Evolutionary conservation across 2,888 invertebrate genomes (phyloP), one percentile per base, ranked within the genome.

Genomic region (Zaprionus obscuricornis): DNA sequence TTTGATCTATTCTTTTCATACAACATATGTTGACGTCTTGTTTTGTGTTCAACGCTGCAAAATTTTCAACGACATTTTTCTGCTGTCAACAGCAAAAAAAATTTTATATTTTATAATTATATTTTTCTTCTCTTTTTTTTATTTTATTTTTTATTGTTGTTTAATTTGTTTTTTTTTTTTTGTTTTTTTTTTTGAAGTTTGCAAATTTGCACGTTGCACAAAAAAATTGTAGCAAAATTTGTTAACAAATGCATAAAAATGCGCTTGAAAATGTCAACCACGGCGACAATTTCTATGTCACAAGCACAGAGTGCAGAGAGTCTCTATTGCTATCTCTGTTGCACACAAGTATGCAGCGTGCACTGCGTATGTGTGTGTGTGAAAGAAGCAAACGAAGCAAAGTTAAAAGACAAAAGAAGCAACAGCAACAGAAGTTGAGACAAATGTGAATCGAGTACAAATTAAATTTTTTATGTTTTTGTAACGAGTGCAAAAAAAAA

Each of bases 201-300:
- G 39, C 31, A 37, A n/a, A n/a, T n/a, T 7, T 37, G 40, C 16
- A 39, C 37, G 55, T 20, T 50, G 56, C 50, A 50, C 76, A 57
- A 59, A 64, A 64, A 74, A 70, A 70, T 82, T 71, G 57, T 62
- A n/a, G n/a, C 58, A 29, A 81, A 83, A 81, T 76, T 81, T 85
- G 79, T 81, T 85, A 81, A 81, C 86, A 81, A 85, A 84, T 84
- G 86, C 79, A 81, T 85, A 81, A 84, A 81, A 85, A 84, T 84
- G 86, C 79, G 85, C 50, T 81, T 79, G 79, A 68, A 79, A 85
- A 71, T 85, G 82, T 78, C 79, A 78, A 85, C 82, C 67, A 78
- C 59, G 78, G 75, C 82, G 82, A 70, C 85, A 69, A 85, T 84
- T 81, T 81, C 74, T 81, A 83, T 81, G 84, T 73, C 82, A 85